Evolutionary conservation across 2,113 vertebrate genomes (phyloP).

Genomic region (Gadus macrocephalus): DNA sequence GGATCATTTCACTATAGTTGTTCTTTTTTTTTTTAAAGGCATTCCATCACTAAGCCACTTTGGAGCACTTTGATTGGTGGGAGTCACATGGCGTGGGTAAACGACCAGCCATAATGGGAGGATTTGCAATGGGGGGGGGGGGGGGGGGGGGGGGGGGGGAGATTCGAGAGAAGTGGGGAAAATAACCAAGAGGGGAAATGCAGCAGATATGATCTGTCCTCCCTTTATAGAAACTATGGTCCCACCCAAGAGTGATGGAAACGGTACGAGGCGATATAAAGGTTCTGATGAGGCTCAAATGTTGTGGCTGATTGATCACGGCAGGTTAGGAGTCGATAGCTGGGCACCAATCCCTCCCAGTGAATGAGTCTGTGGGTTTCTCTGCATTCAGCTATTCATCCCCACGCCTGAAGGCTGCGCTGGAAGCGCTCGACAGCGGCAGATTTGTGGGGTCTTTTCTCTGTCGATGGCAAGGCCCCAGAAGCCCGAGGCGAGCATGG

Average conservation of each 20-base stretch:
- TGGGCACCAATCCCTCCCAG: background rate
- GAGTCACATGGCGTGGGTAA: background rate
- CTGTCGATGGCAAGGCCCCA: constrained; percentile 36
- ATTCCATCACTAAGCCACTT: background rate
- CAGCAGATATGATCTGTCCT: background rate
- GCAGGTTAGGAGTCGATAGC: constrained; percentile 9
- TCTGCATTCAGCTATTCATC: constrained; percentile 14
- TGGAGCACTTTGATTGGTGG: background rate
- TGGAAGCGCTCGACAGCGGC: constrained; percentile 42
- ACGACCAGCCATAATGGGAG: background rate
- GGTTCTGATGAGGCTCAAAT: constrained; percentile 13
- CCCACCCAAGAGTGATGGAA: constrained; percentile 20
- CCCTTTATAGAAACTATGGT: too few relatives aligned
- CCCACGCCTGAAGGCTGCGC: background rate
- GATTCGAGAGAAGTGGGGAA: constrained; percentile 10
- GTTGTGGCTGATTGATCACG: constrained; percentile 11
- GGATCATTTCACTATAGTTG: background rate
- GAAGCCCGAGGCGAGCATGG: constrained; percentile 38
- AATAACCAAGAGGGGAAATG: background rate
- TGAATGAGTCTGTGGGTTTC: constrained; percentile 19
- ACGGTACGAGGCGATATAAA: constrained; percentile 19
- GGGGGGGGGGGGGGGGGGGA: background rate
- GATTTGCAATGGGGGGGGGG: background rate
- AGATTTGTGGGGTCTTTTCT: constrained; percentile 44
- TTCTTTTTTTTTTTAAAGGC: background rate